Evolutionary conservation across 2,888 invertebrate species (phyloP).

Genomic region (Campoplex nolae): DNA sequence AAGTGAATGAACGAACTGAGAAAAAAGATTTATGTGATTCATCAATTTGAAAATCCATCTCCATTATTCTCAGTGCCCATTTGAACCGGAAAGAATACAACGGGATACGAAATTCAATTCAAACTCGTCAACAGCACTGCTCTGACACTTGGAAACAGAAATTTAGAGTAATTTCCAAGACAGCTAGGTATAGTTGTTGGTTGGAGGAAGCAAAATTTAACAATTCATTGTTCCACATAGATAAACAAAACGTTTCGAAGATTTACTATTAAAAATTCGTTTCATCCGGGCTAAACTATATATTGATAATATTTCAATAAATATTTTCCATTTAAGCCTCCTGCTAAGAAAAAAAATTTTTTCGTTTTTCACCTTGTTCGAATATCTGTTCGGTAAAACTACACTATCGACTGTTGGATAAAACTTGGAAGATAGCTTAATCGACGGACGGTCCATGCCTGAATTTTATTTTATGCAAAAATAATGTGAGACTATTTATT

Average conservation of each 20-base stretch:
- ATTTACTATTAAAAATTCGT: not conserved
- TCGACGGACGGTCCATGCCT: too few species aligned
- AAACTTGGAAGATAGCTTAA: not conserved
- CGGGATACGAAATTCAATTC: not conserved
- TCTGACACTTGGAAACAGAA: not conserved
- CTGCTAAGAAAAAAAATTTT: not conserved
- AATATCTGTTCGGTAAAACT: not conserved
- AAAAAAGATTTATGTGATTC: not conserved
- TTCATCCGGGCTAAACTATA: not conserved
- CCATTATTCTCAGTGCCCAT: not conserved
- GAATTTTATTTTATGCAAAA: too few species aligned
- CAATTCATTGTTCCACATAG: not conserved
- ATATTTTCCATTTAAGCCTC: too few species aligned
- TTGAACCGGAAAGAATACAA: not conserved
- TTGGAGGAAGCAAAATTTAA: not conserved
- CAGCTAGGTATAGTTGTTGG: not conserved
- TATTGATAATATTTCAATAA: not conserved
- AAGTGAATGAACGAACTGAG: conserved; percentile 60
- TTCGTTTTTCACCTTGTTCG: too few species aligned
- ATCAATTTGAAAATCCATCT: not conserved
- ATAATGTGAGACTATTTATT: too few species aligned
- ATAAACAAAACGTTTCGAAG: too few species aligned
- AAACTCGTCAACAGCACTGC: not conserved
- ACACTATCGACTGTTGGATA: conserved; percentile 45
- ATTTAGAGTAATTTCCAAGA: not conserved